These are phyloP conservation scores for Nymphalis c-album DNA, from an alignment of 2,888 invertebrate species.

Conservation along the genomic window DNA sequence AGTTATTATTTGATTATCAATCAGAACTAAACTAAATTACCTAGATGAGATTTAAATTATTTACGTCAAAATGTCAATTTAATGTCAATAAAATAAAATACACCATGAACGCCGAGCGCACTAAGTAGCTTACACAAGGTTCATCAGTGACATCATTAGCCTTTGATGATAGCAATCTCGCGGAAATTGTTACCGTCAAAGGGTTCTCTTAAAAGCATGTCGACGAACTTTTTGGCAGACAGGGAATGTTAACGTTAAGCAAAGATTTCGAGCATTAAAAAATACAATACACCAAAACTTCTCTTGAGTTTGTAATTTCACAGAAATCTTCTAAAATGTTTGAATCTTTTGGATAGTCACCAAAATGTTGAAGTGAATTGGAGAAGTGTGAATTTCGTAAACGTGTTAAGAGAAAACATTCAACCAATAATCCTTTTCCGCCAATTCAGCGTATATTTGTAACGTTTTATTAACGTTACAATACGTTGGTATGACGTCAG, in stretches of 20 bases:
- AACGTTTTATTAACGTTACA: constrained; percentile 8
- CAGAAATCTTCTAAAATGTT: neutral
- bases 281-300: neutral
- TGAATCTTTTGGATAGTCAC: too few relatives aligned
- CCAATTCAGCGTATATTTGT: neutral
- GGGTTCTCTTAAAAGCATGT: constrained; percentile 18
- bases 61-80: too few relatives aligned
- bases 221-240: constrained; percentile 11
- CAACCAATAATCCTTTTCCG: neutral
- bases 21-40: too few relatives aligned
- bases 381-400: neutral
- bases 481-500: constrained; percentile 19
- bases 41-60: too few relatives aligned
- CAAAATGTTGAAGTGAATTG: neutral
- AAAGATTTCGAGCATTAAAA: constrained; percentile 1
- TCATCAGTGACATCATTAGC: constrained; percentile 26
- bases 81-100: neutral
- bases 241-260: neutral
- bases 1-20: too few relatives aligned
- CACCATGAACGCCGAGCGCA: neutral
- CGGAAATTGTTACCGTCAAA: constrained; percentile 22
- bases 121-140: neutral
- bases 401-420: neutral
- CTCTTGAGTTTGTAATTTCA: neutral
- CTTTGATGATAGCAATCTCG: constrained; percentile 11